Conservation (phyloP, 2,113 vertebrate species). For the Otocyon megalotis region DNA sequence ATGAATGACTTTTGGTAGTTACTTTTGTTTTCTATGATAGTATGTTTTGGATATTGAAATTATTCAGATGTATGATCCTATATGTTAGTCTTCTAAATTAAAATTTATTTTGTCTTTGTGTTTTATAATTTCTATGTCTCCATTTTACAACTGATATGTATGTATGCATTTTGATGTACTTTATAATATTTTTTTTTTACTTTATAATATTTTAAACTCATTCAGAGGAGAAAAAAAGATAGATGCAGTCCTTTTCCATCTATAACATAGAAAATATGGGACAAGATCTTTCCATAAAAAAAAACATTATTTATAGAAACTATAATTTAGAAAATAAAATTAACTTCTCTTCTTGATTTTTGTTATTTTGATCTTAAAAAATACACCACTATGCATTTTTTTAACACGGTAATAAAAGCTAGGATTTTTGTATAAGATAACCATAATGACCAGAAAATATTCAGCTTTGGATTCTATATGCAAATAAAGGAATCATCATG, state of each 20-base stretch:
- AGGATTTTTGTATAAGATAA: not conserved
- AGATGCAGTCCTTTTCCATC: not conserved
- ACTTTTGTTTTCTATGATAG: not conserved
- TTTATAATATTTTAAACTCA: slow-evolving; percentile 8
- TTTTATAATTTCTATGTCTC: not conserved
- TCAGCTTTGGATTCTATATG: not conserved
- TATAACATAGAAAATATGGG: not conserved
- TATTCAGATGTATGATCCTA: not conserved
- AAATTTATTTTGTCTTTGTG: not conserved
- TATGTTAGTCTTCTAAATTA: slow-evolving; percentile 1
- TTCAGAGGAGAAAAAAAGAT: not conserved
- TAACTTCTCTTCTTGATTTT: not conserved
- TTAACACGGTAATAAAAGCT: not conserved
- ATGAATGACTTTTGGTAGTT: not conserved
- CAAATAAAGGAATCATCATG: not conserved
- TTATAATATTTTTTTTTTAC: not conserved
- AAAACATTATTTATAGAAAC: not conserved
- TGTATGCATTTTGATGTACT: not conserved
- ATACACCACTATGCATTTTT: not conserved
- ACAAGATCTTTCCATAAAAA: not conserved
- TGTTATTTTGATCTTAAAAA: not conserved
- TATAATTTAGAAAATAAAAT: not conserved
- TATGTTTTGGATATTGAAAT: not conserved
- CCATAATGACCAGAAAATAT: not conserved
- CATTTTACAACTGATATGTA: not conserved